Evolutionary conservation across 2,113 vertebrate genomes (phyloP).

Genomic region (human): DNA sequence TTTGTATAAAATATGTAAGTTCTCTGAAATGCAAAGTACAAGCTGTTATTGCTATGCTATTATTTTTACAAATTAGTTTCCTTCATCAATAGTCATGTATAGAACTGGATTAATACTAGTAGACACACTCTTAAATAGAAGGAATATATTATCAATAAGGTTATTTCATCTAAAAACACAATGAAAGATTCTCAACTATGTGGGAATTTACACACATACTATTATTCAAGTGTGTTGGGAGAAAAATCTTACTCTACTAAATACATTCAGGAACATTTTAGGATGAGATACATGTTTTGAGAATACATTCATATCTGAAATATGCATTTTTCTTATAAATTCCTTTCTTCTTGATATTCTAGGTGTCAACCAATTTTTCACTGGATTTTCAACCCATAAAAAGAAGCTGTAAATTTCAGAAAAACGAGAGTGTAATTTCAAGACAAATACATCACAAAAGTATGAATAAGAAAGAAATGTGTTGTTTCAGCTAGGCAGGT

Average conservation of each 20-base stretch:
- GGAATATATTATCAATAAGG: not conserved
- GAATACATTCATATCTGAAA: constrained; percentile 53
- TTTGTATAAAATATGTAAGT: not conserved
- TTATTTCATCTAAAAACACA: not conserved
- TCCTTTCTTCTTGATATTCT: constrained; percentile 61
- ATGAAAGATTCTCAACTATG: not conserved
- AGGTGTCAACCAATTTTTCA: constrained; percentile 64
- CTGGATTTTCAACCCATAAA: constrained; percentile 68
- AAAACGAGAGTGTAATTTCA: constrained; percentile 62
- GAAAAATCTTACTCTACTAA: not conserved
- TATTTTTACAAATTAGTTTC: constrained; percentile 3
- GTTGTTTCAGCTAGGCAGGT: constrained; percentile 57
- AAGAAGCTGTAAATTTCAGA: constrained; percentile 63
- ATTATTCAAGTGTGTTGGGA: not conserved
- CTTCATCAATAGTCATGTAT: not conserved
- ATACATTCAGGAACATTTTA: constrained; percentile 57
- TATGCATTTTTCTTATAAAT: constrained; percentile 58
- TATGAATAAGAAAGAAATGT: constrained; percentile 64
- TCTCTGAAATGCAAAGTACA: not conserved
- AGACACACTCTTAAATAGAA: not conserved
- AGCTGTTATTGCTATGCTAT: not conserved
- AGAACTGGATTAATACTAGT: not conserved
- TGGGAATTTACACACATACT: not conserved
- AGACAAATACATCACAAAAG: constrained; percentile 71
- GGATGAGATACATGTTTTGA: constrained; percentile 56